Conservation (phyloP, 2,888 invertebrate species). For the Leucoptera coffeella region DNA sequence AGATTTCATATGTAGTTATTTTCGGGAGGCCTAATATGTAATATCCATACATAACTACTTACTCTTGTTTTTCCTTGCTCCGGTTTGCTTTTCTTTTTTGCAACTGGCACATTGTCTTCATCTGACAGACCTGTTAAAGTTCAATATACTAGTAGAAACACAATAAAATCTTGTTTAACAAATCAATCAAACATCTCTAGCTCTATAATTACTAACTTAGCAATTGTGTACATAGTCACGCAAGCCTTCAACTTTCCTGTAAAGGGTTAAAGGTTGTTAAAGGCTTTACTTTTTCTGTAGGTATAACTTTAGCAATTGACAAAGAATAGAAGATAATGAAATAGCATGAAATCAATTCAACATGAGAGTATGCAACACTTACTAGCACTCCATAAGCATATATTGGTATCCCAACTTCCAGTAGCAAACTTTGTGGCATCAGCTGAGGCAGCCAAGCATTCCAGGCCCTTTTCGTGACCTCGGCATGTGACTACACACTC, state of each 20-base stretch:
- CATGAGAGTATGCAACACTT: no score
- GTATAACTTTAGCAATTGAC: no score
- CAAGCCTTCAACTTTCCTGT: no score
- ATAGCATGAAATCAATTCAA: no score
- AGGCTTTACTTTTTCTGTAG: no score
- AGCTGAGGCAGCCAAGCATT: constrained; percentile 74
- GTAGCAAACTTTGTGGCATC: constrained; percentile 63
- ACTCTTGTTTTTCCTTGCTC: constrained; percentile 49
- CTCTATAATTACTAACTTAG: no score
- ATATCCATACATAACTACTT: no score
- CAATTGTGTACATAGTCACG: no score
- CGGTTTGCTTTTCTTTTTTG: constrained; percentile 54
- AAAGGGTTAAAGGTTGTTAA: no score
- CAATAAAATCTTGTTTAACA: background rate
- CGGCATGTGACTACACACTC: constrained; percentile 76
- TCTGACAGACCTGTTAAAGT: constrained; percentile 41
- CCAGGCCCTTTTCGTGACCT: constrained; percentile 90
- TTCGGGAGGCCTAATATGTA: no score
- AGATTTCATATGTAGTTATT: no score
- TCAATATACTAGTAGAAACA: background rate
- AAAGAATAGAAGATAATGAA: no score
- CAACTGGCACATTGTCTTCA: constrained; percentile 45
- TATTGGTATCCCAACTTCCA: constrained; percentile 87
- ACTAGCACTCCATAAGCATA: constrained; percentile 88
- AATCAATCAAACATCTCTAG: background rate